Conservation (phyloP, 2,113 vertebrate species). For the Sporophila hypoxantha region DNA sequence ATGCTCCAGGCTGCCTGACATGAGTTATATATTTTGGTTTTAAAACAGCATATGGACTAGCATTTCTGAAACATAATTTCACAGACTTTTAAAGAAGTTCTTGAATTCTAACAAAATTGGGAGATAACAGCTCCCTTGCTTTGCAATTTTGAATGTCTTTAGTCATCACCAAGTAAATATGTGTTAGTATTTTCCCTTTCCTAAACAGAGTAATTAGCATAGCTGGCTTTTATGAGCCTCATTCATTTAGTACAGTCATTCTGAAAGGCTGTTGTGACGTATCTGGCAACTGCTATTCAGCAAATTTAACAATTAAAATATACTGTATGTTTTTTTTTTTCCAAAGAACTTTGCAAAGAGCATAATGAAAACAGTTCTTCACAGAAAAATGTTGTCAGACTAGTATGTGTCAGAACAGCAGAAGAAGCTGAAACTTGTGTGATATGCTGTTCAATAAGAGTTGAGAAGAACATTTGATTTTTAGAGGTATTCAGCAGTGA, state of each 20-base stretch:
- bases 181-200: neutral
- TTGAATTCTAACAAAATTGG: neutral
- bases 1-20: neutral
- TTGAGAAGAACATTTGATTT: neutral
- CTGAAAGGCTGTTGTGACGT: neutral
- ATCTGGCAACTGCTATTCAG: neutral
- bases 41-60: neutral
- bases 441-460: neutral
- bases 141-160: neutral
- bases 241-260: neutral
- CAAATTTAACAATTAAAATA: neutral
- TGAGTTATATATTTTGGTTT: neutral
- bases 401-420: neutral
- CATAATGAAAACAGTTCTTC: neutral
- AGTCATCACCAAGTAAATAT: neutral
- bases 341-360: neutral
- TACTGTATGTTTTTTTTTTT: neutral
- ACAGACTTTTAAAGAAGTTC: neutral
- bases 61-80: neutral
- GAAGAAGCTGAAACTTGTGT: neutral
- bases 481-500: neutral
- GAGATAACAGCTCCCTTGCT: neutral
- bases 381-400: neutral
- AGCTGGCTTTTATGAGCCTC: neutral
- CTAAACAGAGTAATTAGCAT: neutral